phyloP scores from a whole-genome alignment of 1,140 invertebrate genomes.

The Drosophila eugracilis region DNA sequence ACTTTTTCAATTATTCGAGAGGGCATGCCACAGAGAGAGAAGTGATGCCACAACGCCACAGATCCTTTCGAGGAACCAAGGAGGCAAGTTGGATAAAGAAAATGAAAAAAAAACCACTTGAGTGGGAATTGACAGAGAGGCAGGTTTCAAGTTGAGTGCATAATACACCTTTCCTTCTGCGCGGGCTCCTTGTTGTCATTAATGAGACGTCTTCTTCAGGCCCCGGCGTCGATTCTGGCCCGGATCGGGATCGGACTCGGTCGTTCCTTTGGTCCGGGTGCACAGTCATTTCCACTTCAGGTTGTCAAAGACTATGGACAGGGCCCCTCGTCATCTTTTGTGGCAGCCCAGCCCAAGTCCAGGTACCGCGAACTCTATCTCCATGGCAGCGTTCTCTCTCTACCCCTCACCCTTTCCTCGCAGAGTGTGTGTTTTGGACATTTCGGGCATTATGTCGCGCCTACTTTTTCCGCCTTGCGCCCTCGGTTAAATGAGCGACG shows the following conservation, averaged over 20 bases:
- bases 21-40: neutral
- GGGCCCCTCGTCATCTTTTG: slow-evolving; percentile 71
- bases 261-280: slow-evolving; percentile 23
- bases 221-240: slow-evolving; percentile 18
- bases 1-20: slow-evolving; percentile 67
- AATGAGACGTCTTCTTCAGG: slow-evolving; percentile 82
- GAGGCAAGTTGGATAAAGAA: slow-evolving; percentile 28
- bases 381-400: neutral
- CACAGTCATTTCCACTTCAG: slow-evolving; percentile 80
- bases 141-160: slow-evolving; percentile 64
- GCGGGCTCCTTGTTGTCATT: slow-evolving; percentile 81
- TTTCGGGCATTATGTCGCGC: slow-evolving; percentile 81
- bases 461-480: slow-evolving; percentile 70
- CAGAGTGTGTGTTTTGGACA: slow-evolving; percentile 64
- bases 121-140: slow-evolving; percentile 70
- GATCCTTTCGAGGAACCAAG: slow-evolving; percentile 71
- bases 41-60: slow-evolving; percentile 51
- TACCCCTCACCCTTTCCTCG: slow-evolving; percentile 15
- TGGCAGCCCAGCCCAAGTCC: slow-evolving; percentile 33
- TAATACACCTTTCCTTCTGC: slow-evolving; percentile 79
- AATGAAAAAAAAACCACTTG: slow-evolving; percentile 33
- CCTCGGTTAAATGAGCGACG: slow-evolving; percentile 32
- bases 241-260: slow-evolving; percentile 29
- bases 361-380: slow-evolving; percentile 5
- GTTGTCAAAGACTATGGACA: slow-evolving; percentile 64